Conservation (phyloP, 2,113 vertebrate genomes). For the Paraplagusia blochii region DNA sequence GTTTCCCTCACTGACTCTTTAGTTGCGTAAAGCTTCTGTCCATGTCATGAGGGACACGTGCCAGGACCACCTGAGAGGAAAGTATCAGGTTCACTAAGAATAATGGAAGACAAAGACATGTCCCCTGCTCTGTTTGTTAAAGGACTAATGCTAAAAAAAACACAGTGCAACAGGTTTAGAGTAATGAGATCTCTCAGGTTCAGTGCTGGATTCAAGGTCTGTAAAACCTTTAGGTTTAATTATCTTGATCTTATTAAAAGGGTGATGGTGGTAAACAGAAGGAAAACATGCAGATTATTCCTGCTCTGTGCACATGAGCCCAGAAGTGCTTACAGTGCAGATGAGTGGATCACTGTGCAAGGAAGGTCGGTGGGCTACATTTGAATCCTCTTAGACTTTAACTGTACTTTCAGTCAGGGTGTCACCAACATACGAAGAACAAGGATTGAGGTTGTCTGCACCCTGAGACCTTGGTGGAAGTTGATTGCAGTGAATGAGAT, state of each 20-base stretch:
- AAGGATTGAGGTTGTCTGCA: neutral
- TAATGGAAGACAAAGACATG: conserved; percentile 15
- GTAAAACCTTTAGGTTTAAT: conserved; percentile 38
- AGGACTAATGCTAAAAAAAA: conserved; percentile 36
- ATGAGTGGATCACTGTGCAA: conserved; percentile 38
- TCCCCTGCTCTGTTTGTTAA: conserved; percentile 22
- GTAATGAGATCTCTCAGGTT: conserved; percentile 39
- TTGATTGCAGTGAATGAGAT: no score
- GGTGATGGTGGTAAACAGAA: conserved; percentile 37
- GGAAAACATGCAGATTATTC: conserved; percentile 51
- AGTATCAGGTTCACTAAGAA: conserved; percentile 11
- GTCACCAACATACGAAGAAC: conserved; percentile 36
- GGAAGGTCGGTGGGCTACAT: conserved; percentile 29
- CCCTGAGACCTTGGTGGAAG: no score
- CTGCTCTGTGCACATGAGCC: conserved; percentile 33
- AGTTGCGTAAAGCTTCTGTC: conserved; percentile 52
- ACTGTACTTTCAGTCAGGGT: conserved; percentile 36
- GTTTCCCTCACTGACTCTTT: conserved; percentile 41
- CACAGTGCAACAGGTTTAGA: conserved; percentile 42
- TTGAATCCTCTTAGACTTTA: conserved; percentile 63
- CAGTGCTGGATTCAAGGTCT: conserved; percentile 6
- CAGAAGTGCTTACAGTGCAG: conserved; percentile 47
- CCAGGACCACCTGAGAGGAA: conserved; percentile 55
- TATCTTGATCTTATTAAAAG: conserved; percentile 54
- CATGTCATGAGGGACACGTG: conserved; percentile 49